phyloP scores from a whole-genome alignment of 1,140 invertebrate species.

The Cotesia typhae region DNA sequence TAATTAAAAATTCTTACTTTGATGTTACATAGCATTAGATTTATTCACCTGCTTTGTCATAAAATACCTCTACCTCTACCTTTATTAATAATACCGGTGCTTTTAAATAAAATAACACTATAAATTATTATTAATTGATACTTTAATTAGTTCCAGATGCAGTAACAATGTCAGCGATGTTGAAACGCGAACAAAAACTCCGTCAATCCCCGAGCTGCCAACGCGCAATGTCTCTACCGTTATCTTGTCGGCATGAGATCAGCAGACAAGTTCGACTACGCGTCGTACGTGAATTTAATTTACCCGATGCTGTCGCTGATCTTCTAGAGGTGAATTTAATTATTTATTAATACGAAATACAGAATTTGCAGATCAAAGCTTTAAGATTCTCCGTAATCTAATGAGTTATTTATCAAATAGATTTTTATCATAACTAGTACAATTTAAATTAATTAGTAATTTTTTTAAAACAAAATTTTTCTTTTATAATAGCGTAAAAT shows the following conservation, averaged over 20 bases:
- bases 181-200: conserved; percentile 86
- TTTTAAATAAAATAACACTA: neutral
- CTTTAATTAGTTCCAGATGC: conserved; percentile 74
- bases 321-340: conserved; percentile 72
- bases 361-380: neutral
- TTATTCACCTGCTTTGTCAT: no score
- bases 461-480: no score
- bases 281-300: conserved; percentile 92
- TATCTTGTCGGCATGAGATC: conserved; percentile 80
- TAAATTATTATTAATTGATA: conserved; percentile 9
- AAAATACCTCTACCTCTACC: no score
- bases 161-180: conserved; percentile 81
- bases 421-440: no score
- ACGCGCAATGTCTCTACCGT: conserved; percentile 77
- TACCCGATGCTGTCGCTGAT: conserved; percentile 90
- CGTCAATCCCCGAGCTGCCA: conserved; percentile 81
- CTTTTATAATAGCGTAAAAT: no score
- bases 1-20: no score
- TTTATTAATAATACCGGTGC: no score
- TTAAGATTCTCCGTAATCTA: no score
- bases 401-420: no score
- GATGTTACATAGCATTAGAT: no score
- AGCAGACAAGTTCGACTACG: conserved; percentile 82
- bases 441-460: no score
- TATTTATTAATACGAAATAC: conserved; percentile 11